Evolutionary conservation across 2,113 vertebrate species (phyloP).

Genomic region (Cheilinus undulatus): DNA sequence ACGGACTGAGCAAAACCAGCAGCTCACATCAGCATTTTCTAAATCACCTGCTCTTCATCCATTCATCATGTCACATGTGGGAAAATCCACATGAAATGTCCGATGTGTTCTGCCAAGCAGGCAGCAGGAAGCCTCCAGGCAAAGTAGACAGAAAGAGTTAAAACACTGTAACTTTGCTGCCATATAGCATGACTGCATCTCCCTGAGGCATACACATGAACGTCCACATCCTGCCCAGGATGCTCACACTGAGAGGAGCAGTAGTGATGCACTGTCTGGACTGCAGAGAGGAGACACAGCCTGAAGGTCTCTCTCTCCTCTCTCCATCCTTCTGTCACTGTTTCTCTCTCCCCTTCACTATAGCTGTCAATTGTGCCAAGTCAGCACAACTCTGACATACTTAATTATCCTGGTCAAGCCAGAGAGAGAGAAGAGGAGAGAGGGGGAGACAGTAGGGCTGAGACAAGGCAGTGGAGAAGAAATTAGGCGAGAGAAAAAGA

Average conservation of each 20-base stretch:
- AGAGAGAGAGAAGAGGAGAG: constrained; percentile 32
- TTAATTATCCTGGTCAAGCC: constrained; percentile 77
- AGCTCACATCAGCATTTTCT: background rate
- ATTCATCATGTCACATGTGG: background rate
- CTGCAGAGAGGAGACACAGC: constrained; percentile 71
- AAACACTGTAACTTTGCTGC: constrained; percentile 46
- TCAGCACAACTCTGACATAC: constrained; percentile 79
- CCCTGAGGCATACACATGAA: constrained; percentile 51
- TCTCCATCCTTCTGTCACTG: constrained; percentile 37
- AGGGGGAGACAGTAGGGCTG: background rate
- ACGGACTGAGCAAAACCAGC: background rate
- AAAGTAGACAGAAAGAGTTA: constrained; percentile 32
- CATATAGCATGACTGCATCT: constrained; percentile 54
- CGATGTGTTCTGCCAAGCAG: background rate
- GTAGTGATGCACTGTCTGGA: constrained; percentile 73
- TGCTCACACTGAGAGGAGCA: background rate
- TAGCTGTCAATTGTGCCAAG: constrained; percentile 70
- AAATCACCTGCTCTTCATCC: background rate
- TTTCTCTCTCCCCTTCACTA: constrained; percentile 48
- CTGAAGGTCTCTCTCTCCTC: constrained; percentile 70
- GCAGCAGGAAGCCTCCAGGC: constrained; percentile 7
- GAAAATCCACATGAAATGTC: background rate
- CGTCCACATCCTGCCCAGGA: constrained; percentile 38
- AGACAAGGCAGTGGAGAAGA: constrained; percentile 19
- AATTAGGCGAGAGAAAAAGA: constrained; percentile 3